Evolutionary conservation across 2,797 vertebrate species (phyloP), one percentile per base, ranked within the genome.

Genomic region (Trichosurus vulpecula): DNA sequence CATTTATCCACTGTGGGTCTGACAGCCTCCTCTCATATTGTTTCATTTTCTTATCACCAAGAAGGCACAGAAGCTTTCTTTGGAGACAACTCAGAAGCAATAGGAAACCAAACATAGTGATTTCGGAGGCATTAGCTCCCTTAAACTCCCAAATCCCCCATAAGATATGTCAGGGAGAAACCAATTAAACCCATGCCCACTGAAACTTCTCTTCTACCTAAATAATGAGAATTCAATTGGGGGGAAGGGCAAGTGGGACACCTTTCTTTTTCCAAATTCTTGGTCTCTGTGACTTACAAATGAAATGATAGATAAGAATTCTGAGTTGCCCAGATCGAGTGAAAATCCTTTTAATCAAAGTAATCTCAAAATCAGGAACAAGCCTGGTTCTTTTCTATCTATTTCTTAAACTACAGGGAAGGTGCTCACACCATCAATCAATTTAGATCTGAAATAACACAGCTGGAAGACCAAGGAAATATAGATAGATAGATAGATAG

Each of bases 11-110:
- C 98, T 97, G 8, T 94, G 61, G 94, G 97, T 98, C 98, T 97
- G 98, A 98, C 98, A 98, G 98, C 98, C 95, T 91, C 95, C 98
- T 97, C 96, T 95, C 97, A 94, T 13, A 91, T 52, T 94, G 97
- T 96, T 98, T 98, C 98, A 98, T 98, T 98, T 98, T 98, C 98
- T 98, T 97, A 97, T 97, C 97, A 98, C 97, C 98, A 92, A 98
- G 98, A 97, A 98, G 97, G 98, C 97, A 97, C 96, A 96, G 95
- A 98, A 90, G 93, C 92, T 66, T 53, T 95, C 96, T 96, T 94
- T 90, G 31, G 4, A 4, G 96, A 97, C 61, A 92, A 8, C 91
- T n/a, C 0, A 30, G 54, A 91, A 91, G 92, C 31, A 94, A 95
- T 56, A 56, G 54, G 52, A 95, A 95, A 58, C 66, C 11, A 74